Percentiles rank a stretch among this genome's conserved stretches.
Evolutionary conservation across 2,113 vertebrate species (phyloP).

Genomic region (Hippocampus barbouri): DNA sequence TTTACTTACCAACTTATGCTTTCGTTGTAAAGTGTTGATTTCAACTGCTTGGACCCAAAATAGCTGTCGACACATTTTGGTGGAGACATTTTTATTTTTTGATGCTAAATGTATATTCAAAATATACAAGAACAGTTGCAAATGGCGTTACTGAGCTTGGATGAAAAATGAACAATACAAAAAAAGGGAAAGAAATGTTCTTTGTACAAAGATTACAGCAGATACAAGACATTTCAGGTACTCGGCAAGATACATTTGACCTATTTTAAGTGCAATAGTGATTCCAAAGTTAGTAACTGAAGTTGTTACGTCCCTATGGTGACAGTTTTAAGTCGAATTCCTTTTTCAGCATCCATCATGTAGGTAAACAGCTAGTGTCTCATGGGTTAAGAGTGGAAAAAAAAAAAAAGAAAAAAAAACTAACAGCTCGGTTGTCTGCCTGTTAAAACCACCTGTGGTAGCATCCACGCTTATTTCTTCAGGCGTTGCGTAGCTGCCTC

Average conservation of each 20-base stretch:
- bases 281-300: conserved; percentile 13
- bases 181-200: conserved; percentile 44
- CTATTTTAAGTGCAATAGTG: conserved; percentile 44
- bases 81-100: conserved; percentile 42
- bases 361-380: neutral
- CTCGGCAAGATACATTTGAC: conserved; percentile 24
- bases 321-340: neutral
- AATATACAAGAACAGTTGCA: conserved; percentile 43
- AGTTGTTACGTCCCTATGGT: neutral
- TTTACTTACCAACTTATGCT: conserved; percentile 3
- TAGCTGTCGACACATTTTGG: conserved; percentile 14
- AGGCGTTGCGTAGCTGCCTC: neutral
- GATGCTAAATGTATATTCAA: conserved; percentile 29
- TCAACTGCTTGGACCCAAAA: conserved; percentile 52
- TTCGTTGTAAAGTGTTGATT: too few relatives aligned
- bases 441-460: neutral
- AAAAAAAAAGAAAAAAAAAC: neutral
- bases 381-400: neutral
- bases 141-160: conserved; percentile 16
- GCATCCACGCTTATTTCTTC: neutral
- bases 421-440: neutral
- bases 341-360: neutral
- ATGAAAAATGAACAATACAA: conserved; percentile 56
- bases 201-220: conserved; percentile 66
- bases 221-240: conserved; percentile 40